Conservation (phyloP, 2,113 vertebrate genomes). For the Tricholaema leucomelas region DNA sequence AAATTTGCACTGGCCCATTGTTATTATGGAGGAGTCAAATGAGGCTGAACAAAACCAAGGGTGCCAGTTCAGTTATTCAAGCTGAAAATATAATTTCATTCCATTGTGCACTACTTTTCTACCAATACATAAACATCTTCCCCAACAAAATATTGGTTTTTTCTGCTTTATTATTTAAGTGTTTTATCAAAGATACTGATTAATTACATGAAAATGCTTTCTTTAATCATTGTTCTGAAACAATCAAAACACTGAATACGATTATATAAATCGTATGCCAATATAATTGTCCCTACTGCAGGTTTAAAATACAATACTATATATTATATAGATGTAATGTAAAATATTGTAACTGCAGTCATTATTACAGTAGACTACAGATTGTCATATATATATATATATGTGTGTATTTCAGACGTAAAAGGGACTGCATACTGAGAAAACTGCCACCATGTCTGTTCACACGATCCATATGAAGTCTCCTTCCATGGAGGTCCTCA, state of each 20-base stretch:
- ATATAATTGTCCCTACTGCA: background rate
- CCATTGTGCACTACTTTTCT: background rate
- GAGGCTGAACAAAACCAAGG: background rate
- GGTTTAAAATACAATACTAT: background rate
- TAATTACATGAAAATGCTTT: background rate
- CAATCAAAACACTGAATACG: background rate
- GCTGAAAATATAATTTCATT: background rate
- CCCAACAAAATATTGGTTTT: background rate
- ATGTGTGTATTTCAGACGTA: background rate
- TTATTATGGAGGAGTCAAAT: fast-evolving
- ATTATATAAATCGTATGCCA: background rate
- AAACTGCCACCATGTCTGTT: background rate
- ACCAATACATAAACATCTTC: background rate
- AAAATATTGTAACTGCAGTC: background rate
- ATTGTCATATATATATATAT: background rate
- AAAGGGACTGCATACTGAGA: background rate
- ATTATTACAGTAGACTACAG: background rate
- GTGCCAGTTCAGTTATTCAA: background rate
- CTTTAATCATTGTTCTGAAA: background rate
- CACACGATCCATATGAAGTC: background rate
- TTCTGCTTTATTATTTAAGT: background rate
- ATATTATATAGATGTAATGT: background rate
- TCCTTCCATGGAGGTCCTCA: background rate
- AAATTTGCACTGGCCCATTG: background rate
- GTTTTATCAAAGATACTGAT: background rate